These are phyloP conservation scores for Barypeithes pellucidus DNA, from an alignment of 2,888 invertebrate species.

Conservation along the genomic window DNA sequence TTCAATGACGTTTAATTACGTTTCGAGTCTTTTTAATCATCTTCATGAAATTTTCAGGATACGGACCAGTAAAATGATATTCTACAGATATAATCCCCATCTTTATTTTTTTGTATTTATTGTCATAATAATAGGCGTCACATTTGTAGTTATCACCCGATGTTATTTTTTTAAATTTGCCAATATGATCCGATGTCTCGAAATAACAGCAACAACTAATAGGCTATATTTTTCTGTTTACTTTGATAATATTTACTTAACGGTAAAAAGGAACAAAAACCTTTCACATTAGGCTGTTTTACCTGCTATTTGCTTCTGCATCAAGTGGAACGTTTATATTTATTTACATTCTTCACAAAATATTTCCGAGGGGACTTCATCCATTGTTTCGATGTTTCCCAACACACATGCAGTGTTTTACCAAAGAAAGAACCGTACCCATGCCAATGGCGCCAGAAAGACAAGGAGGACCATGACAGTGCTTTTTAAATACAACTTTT, in stretches of 20 bases:
- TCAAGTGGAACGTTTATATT: constrained; percentile 36
- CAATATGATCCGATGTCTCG: background rate
- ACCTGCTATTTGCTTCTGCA: constrained; percentile 22
- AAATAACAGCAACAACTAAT: background rate
- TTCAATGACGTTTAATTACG: too few relatives aligned
- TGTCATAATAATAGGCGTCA: too few relatives aligned
- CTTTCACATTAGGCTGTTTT: constrained; percentile 18
- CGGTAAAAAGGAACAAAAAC: constrained; percentile 17
- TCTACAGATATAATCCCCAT: too few relatives aligned
- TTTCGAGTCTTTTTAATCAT: too few relatives aligned
- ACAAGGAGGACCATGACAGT: constrained; percentile 34
- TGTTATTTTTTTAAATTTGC: too few relatives aligned
- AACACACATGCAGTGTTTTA: constrained; percentile 12
- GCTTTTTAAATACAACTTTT: constrained; percentile 28
- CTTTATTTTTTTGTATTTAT: too few relatives aligned
- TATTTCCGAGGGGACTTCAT: constrained; percentile 27
- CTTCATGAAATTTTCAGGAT: too few relatives aligned
- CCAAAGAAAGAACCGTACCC: constrained; percentile 1
- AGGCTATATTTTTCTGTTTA: constrained; percentile 24
- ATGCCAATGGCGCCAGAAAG: constrained; percentile 30
- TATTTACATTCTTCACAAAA: constrained; percentile 30
- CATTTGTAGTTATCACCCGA: too few relatives aligned
- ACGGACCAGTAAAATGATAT: too few relatives aligned
- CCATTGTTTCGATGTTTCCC: constrained; percentile 33
- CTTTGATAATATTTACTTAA: constrained; percentile 20